phyloP scores from a whole-genome alignment of 2,113 vertebrate genomes.

The Aspiorhynchus laticeps region DNA sequence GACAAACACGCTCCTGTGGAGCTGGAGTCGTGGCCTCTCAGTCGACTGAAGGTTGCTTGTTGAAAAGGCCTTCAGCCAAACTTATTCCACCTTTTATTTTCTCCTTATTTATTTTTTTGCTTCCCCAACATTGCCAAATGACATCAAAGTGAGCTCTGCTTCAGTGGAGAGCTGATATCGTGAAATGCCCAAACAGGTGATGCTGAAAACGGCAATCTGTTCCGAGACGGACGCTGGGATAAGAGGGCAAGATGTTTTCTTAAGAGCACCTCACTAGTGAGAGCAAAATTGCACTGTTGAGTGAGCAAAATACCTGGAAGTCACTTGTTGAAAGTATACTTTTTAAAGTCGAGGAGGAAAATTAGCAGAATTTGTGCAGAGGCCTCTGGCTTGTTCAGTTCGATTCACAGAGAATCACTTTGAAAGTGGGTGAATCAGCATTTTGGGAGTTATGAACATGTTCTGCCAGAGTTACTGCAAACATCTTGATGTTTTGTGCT shows the following conservation, averaged over 20 bases:
- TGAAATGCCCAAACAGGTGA: neutral
- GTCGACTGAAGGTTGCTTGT: neutral
- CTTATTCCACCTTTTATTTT: neutral
- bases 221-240: neutral
- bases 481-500: neutral
- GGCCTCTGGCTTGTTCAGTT: neutral
- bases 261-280: neutral
- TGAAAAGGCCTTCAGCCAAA: conserved; percentile 17
- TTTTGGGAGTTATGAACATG: neutral
- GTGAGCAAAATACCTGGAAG: conserved; percentile 31
- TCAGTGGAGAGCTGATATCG: neutral
- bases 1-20: conserved; percentile 24
- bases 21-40: neutral
- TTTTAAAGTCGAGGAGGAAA: neutral
- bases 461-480: neutral
- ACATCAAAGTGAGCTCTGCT: conserved; percentile 34
- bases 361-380: neutral
- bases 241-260: conserved; percentile 24
- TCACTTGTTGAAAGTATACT: conserved; percentile 20
- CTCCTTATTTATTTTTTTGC: neutral
- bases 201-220: neutral
- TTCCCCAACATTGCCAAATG: neutral
- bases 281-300: conserved; percentile 16
- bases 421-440: conserved; percentile 10
- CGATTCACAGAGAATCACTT: neutral